A percentile compares a stretch with the other conserved stretches of the same genome.
Evolutionary conservation across 2,797 vertebrate genomes (phyloP).

Genomic region (Amphiprion clarkii): DNA sequence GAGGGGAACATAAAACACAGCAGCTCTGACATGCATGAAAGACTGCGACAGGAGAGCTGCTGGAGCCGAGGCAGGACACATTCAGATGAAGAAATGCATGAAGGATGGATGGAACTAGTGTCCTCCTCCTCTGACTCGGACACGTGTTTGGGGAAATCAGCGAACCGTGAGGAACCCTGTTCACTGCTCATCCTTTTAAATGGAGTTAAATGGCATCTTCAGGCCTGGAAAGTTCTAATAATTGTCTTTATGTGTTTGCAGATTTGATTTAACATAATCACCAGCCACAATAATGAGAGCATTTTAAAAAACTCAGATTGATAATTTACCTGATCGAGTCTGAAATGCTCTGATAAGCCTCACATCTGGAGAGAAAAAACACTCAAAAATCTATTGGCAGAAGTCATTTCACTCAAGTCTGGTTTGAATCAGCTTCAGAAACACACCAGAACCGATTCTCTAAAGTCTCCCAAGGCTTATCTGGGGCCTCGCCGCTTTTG

Average conservation of each 20-base stretch:
- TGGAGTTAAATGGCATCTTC: constrained; percentile 11
- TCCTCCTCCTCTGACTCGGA: background rate
- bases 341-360: constrained; percentile 21
- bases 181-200: background rate
- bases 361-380: constrained; percentile 32
- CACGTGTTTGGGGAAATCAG: constrained; percentile 34
- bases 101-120: constrained; percentile 47
- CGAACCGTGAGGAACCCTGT: constrained; percentile 34
- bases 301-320: background rate
- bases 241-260: constrained; percentile 6
- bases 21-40: constrained; percentile 62
- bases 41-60: constrained; percentile 40
- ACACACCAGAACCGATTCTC: constrained; percentile 8
- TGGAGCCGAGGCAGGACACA: constrained; percentile 23
- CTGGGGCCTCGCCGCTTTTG: constrained; percentile 21
- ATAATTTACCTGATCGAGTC: constrained; percentile 10
- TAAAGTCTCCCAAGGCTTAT: constrained; percentile 13
- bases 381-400: constrained; percentile 9
- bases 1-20: constrained; percentile 74
- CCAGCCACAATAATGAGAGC: background rate
- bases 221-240: background rate
- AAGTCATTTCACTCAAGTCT: constrained; percentile 26
- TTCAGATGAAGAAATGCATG: constrained; percentile 41
- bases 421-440: constrained; percentile 56
- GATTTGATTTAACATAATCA: constrained; percentile 9